Percentiles rank a stretch among this genome's conserved stretches.
These are phyloP conservation scores for Drosophila gunungcola DNA, from an alignment of 1,140 invertebrate genomes.

Conservation along the genomic window DNA sequence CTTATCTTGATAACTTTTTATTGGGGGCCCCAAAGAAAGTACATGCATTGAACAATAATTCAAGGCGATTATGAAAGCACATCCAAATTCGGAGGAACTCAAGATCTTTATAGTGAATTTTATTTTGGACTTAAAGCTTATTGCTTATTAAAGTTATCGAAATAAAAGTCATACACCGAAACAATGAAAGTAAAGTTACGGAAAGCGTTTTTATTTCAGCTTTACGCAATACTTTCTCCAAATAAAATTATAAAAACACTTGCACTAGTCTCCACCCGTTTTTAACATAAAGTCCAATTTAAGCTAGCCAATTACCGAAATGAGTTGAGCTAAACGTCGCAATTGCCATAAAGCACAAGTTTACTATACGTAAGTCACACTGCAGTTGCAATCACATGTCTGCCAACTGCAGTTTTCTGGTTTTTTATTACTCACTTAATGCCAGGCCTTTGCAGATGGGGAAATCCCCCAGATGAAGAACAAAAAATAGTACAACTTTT, in stretches of 20 bases:
- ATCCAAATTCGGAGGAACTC: not conserved
- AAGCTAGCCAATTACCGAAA: too few species aligned
- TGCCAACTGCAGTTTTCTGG: conserved; percentile 7
- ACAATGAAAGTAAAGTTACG: too few species aligned
- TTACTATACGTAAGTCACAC: not conserved
- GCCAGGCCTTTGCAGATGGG: not conserved
- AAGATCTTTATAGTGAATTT: not conserved
- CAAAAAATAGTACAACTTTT: conserved; percentile 13
- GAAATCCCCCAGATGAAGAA: not conserved
- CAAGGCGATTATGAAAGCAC: not conserved
- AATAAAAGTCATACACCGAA: too few species aligned
- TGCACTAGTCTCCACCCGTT: not conserved
- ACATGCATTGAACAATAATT: not conserved
- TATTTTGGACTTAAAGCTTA: not conserved
- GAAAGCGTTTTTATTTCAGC: too few species aligned
- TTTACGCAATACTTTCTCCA: too few species aligned
- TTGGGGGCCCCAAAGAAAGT: conserved; percentile 4
- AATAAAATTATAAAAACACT: not conserved
- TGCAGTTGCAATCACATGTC: conserved; percentile 13
- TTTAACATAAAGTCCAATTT: not conserved
- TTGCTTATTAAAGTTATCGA: too few species aligned
- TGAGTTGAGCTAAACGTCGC: not conserved
- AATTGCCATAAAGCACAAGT: not conserved
- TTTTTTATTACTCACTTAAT: conserved; percentile 13
- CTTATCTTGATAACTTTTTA: conserved; percentile 15